Base-by-base conservation (phyloP, 2,113 vertebrate genomes). In the Rattus rattus region DNA sequence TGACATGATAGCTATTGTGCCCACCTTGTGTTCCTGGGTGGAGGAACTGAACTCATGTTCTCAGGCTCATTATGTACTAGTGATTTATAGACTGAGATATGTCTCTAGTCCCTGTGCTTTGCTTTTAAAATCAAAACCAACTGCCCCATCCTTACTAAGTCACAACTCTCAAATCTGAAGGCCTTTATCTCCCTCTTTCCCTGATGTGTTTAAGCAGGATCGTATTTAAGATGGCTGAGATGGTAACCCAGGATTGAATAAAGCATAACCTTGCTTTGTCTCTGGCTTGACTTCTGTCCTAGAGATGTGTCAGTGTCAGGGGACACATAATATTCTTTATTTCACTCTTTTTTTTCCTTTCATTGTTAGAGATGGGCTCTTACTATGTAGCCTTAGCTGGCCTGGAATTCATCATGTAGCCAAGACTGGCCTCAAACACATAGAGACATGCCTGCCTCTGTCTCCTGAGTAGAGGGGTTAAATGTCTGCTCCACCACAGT, bases 41-140 rank as follows among this genome's bases (percentile, higher is more conserved):
- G 24, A 39, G 39, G 59, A 39, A 30, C 39, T 30, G 26, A 65
- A 19, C n/a, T 61, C 22, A 39, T 9, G 56, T 56, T 2, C 30
- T 81, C 22, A 8, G 14, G 14, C 36, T 84, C 39, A 63, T 63
- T 39, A 56, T 61, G 56, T 2, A 16, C 12, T 61, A 26, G n/a
- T n/a, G 20, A 16, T 10, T 85, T 39, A 63, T 13, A 63, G n/a
- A 43, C 59, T 19, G 24, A 65, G 39, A 16, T 61, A 47, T 47
- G 8, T 17, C 56, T 61, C n/a, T 26, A 43, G 59, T 22, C n/a
- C 56, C 56, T 24, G n/a, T 2, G 36, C 39, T 61, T 43, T 84
- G 79, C 54, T 86, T 67, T 67, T 49, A 85, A 61, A 96, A 95
- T 19, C 49, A 56, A 87, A 77, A 80, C 83, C n/a, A 93, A 24